These are phyloP conservation scores for Trilocha varians DNA, from an alignment of 2,888 invertebrate genomes.

Conservation along the genomic window DNA sequence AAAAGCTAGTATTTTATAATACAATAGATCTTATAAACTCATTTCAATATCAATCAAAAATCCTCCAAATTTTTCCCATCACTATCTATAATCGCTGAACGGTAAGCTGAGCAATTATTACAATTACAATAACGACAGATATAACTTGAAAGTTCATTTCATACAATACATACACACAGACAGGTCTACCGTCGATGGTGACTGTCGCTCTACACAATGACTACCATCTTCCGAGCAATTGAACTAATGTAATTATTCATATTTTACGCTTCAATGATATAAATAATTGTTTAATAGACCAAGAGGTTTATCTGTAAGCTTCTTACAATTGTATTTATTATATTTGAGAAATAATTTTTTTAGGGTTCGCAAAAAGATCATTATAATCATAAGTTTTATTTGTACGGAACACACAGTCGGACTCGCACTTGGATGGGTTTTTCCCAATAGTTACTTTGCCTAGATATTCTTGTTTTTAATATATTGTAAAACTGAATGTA, in stretches of 20 bases:
- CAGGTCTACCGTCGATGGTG: neutral
- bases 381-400: too few species aligned
- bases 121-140: neutral
- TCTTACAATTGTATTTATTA: neutral
- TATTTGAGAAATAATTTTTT: neutral
- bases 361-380: too few species aligned
- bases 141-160: neutral
- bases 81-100: neutral
- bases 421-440: too few species aligned
- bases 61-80: neutral
- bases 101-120: neutral
- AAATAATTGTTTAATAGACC: neutral
- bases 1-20: too few species aligned
- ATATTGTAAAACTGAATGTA: too few species aligned
- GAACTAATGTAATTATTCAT: neutral
- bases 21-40: too few species aligned
- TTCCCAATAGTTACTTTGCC: too few species aligned
- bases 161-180: neutral
- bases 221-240: neutral
- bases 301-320: neutral
- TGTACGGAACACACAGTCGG: too few species aligned
- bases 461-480: too few species aligned
- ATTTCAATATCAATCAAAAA: too few species aligned
- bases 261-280: neutral
- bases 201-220: neutral